Evolutionary conservation across 2,113 vertebrate species (phyloP).

Genomic region (Coturnix japonica): DNA sequence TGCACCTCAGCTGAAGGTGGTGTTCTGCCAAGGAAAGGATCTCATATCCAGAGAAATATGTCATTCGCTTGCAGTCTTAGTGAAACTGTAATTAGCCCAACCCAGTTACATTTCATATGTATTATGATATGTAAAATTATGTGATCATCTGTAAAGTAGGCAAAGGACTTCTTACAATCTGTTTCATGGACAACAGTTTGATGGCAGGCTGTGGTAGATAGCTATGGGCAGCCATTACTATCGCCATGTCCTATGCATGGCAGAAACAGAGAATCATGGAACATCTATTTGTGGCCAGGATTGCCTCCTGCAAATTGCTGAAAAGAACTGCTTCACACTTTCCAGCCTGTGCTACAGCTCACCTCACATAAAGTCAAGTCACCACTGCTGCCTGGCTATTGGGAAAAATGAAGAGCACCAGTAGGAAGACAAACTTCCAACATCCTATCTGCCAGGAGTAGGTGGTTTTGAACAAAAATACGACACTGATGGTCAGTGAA

Average conservation of each 20-base stretch:
- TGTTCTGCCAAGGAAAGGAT: background rate
- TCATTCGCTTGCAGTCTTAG: conserved; percentile 7
- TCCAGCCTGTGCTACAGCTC: background rate
- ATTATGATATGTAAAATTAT: background rate
- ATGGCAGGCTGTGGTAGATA: background rate
- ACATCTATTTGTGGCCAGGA: background rate
- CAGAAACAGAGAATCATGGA: background rate
- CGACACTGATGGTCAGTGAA: background rate
- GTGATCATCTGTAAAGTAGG: background rate
- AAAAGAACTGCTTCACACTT: background rate
- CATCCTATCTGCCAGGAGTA: background rate
- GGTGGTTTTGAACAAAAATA: background rate
- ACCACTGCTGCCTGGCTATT: background rate
- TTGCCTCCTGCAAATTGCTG: background rate
- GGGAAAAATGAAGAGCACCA: background rate
- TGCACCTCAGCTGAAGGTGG: background rate
- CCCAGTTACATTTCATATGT: background rate
- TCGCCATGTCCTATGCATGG: background rate
- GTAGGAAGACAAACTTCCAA: background rate
- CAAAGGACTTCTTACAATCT: background rate
- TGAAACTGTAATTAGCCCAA: background rate
- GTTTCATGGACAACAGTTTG: background rate
- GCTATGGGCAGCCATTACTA: background rate
- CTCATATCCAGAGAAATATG: background rate
- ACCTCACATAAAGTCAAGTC: background rate